These are phyloP conservation scores for Leucoraja erinaceus DNA, from an alignment of 2,113 vertebrate species.

Conservation along the genomic window DNA sequence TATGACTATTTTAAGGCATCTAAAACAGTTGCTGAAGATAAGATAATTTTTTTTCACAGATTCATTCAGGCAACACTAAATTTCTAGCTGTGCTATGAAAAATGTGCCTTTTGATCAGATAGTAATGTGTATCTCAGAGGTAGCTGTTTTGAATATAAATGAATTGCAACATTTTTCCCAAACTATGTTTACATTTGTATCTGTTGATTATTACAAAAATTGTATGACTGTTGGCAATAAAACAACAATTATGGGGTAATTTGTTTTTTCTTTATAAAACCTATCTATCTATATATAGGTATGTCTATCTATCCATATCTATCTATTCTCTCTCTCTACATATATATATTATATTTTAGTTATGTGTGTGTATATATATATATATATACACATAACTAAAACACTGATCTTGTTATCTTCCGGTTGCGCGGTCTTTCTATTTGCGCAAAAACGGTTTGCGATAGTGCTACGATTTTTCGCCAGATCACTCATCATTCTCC, in stretches of 20 bases:
- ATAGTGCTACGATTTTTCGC: no score
- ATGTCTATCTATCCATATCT: no score
- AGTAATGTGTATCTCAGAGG: conserved; percentile 36
- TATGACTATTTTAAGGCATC: conserved; percentile 10
- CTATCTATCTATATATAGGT: no score
- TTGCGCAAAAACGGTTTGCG: no score
- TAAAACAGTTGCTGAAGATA: conserved; percentile 35
- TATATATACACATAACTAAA: no score
- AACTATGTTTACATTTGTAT: conserved; percentile 60
- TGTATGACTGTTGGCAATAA: conserved; percentile 70
- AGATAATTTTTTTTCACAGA: conserved; percentile 19
- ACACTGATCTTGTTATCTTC: no score
- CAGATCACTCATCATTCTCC: no score
- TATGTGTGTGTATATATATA: no score
- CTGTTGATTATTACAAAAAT: conserved; percentile 60
- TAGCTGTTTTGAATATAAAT: conserved; percentile 36
- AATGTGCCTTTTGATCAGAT: conserved; percentile 37
- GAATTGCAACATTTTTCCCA: conserved; percentile 47
- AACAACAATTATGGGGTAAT: conserved; percentile 51
- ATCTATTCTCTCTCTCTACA: no score
- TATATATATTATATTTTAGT: no score
- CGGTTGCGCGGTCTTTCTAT: no score
- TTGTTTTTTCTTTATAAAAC: neutral
- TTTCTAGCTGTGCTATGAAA: conserved; percentile 31
- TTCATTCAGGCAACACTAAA: conserved; percentile 33